Evolutionary conservation across 1,140 invertebrate species (phyloP).

Genomic region (Drosophila elegans): DNA sequence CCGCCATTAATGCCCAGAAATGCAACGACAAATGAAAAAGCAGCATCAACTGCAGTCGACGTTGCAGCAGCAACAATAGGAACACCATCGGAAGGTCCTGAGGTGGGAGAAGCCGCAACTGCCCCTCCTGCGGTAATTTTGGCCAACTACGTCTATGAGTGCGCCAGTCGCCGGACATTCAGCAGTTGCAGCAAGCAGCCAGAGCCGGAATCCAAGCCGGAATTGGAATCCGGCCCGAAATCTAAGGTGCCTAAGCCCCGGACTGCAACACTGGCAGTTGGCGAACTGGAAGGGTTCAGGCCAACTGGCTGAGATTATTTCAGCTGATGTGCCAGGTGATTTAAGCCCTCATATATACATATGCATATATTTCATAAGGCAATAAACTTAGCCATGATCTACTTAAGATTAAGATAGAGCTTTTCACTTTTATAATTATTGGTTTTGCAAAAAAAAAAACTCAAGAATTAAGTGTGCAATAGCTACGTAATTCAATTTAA

Average conservation of each 20-base stretch:
- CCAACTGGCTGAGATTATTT: constrained; percentile 10
- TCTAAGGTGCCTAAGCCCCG: constrained; percentile 15
- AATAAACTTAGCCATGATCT: constrained; percentile 8
- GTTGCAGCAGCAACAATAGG: constrained; percentile 1
- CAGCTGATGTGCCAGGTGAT: constrained; percentile 1
- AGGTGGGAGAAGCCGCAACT: neutral
- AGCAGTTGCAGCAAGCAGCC: constrained; percentile 17
- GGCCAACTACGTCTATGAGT: constrained; percentile 55
- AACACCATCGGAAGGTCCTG: neutral
- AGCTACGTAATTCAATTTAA: no score
- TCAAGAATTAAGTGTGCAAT: no score
- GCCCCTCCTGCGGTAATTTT: constrained; percentile 20
- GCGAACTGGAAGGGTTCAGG: neutral
- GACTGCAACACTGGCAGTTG: constrained; percentile 13
- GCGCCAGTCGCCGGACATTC: constrained; percentile 30
- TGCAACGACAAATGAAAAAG: neutral
- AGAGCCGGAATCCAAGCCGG: constrained; percentile 19
- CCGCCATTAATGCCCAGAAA: constrained; percentile 18
- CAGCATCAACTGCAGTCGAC: constrained; percentile 11
- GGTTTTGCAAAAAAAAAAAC: no score
- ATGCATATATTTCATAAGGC: constrained; percentile 10
- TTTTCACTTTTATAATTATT: no score
- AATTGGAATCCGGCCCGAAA: constrained; percentile 14
- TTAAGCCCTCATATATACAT: neutral
- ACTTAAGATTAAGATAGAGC: no score